Percentiles rank a stretch among this genome's conserved stretches.
phyloP scores from a whole-genome alignment of 2,113 vertebrate genomes.

The Myotis brandtii region DNA sequence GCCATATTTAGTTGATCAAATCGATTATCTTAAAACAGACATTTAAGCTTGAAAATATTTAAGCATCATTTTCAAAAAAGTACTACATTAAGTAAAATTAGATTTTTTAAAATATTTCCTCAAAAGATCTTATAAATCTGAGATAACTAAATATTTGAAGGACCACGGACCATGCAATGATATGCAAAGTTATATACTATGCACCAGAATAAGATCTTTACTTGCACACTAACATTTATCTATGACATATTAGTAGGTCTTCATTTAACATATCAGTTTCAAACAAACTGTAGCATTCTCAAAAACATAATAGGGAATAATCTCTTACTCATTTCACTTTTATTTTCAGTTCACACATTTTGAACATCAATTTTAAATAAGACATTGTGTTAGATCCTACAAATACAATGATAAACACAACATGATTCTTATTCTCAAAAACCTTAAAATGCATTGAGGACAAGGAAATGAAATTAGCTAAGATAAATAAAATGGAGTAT shows the following conservation, averaged over 20 bases:
- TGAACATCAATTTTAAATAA: neutral
- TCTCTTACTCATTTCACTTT: neutral
- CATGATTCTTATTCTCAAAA: neutral
- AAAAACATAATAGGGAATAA: neutral
- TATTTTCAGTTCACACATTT: neutral
- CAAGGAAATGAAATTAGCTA: neutral
- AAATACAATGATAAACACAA: neutral
- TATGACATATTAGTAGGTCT: constrained; percentile 54
- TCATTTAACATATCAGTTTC: neutral
- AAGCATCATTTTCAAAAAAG: constrained; percentile 79
- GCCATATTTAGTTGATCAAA: constrained; percentile 82
- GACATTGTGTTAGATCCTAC: neutral
- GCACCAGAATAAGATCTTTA: constrained; percentile 57
- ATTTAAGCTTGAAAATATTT: constrained; percentile 82
- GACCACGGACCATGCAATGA: constrained; percentile 80
- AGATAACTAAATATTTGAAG: constrained; percentile 83
- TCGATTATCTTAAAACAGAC: constrained; percentile 83
- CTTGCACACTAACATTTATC: constrained; percentile 59
- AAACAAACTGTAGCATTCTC: neutral
- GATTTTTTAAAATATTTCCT: constrained; percentile 79
- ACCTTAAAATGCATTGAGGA: neutral
- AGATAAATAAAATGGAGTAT: neutral
- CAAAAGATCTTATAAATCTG: constrained; percentile 79
- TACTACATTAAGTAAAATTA: constrained; percentile 80
- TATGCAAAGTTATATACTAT: constrained; percentile 75